Evolutionary conservation across 2,888 invertebrate species (phyloP).

Genomic region (Drosophila monieri): DNA sequence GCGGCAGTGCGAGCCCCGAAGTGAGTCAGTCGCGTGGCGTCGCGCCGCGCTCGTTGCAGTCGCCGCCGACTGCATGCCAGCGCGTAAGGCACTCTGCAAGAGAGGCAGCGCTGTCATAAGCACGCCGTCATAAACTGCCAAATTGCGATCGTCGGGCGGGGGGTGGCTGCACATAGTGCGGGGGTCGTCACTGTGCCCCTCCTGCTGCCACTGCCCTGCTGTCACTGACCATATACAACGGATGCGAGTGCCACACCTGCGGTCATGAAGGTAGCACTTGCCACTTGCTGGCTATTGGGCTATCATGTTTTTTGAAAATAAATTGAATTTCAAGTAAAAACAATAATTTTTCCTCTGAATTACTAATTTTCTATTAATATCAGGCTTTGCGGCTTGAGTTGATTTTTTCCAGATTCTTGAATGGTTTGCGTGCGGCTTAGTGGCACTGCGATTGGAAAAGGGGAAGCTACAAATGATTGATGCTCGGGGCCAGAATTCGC

Average conservation of each 20-base stretch:
- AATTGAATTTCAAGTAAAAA: too few relatives aligned
- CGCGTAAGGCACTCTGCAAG: constrained; percentile 48
- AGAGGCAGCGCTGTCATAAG: constrained; percentile 43
- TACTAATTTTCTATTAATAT: not conserved
- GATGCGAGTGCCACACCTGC: constrained; percentile 17
- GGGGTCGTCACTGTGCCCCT: not conserved
- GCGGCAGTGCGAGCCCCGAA: constrained; percentile 48
- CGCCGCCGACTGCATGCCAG: constrained; percentile 51
- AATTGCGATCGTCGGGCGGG: constrained; percentile 27
- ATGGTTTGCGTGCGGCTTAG: constrained; percentile 45
- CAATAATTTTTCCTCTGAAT: too few relatives aligned
- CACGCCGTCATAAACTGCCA: constrained; percentile 21
- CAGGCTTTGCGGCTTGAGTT: too few relatives aligned
- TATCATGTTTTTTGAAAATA: too few relatives aligned
- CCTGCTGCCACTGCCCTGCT: constrained; percentile 32
- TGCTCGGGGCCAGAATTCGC: constrained; percentile 36
- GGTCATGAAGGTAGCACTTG: constrained; percentile 5
- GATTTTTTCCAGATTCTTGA: constrained; percentile 5
- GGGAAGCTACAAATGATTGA: constrained; percentile 48
- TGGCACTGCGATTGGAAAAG: constrained; percentile 38
- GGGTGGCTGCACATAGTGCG: too few relatives aligned
- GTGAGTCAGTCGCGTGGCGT: constrained; percentile 70
- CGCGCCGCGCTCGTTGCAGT: constrained; percentile 3
- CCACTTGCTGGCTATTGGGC: too few relatives aligned
- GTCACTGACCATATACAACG: constrained; percentile 70